Evolutionary conservation across 1,140 invertebrate genomes (phyloP).

Genomic region (Pemphigus obesinymphae): DNA sequence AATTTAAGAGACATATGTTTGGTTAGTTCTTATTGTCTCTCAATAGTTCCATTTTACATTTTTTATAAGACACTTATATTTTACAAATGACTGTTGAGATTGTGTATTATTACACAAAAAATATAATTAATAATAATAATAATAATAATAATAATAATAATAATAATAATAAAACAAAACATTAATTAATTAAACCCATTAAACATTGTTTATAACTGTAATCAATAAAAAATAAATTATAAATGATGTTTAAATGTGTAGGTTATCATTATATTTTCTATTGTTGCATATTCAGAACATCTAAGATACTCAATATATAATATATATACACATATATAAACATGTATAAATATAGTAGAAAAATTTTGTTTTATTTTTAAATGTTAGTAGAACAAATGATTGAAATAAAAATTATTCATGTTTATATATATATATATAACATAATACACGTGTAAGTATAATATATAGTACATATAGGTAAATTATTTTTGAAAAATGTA

Average conservation of each 20-base stretch:
- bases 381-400: background rate
- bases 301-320: background rate
- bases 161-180: slow-evolving; percentile 5
- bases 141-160: slow-evolving; percentile 22
- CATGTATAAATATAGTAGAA: background rate
- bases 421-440: background rate
- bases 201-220: slow-evolving; percentile 1
- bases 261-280: background rate
- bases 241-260: background rate
- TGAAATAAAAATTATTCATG: background rate
- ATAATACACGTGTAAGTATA: background rate
- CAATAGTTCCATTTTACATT: background rate
- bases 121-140: slow-evolving; percentile 13
- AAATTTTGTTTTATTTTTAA: background rate
- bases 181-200: slow-evolving; percentile 12
- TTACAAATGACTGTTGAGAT: slow-evolving; percentile 12
- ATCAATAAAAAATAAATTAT: background rate
- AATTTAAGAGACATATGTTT: slow-evolving; percentile 23
- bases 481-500: slow-evolving; percentile 6
- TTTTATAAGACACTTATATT: background rate
- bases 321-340: background rate
- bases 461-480: background rate
- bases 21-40: background rate
- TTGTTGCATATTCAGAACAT: background rate
- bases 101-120: background rate